phyloP scores from a whole-genome alignment of 1,140 invertebrate genomes.

The Brachionus rotundiformis region DNA sequence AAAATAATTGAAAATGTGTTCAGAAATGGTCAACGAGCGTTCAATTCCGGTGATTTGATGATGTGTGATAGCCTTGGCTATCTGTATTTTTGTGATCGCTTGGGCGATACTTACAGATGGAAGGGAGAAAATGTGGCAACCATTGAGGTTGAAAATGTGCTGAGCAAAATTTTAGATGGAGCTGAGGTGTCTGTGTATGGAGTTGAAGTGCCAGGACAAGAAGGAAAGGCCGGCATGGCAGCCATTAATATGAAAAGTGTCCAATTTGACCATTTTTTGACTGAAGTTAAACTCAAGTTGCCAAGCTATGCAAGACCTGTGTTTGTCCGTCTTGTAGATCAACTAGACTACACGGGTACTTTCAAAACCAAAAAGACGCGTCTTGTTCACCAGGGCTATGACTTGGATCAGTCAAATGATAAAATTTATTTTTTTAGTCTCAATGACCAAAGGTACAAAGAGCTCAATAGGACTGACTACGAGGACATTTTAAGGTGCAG shows the following conservation, averaged over 20 bases:
- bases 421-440: conserved; percentile 10
- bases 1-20: conserved; percentile 91
- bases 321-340: conserved; percentile 28
- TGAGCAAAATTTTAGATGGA: conserved; percentile 77
- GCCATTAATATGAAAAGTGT: not conserved
- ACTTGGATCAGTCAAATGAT: conserved; percentile 10
- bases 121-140: conserved; percentile 98
- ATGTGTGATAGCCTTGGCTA: conserved; percentile 89
- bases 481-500: not conserved
- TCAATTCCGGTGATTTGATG: conserved; percentile 91
- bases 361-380: conserved; percentile 49
- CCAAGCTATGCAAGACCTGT: conserved; percentile 10
- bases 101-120: conserved; percentile 91
- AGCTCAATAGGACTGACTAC: not conserved
- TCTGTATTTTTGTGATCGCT: conserved; percentile 90
- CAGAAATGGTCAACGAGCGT: conserved; percentile 81
- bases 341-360: conserved; percentile 38
- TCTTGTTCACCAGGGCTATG: conserved; percentile 13
- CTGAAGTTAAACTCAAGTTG: not conserved
- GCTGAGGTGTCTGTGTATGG: conserved; percentile 91
- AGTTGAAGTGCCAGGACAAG: conserved; percentile 73
- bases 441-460: not conserved
- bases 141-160: conserved; percentile 88
- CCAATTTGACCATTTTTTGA: not conserved
- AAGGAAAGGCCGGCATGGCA: conserved; percentile 44